Percentiles rank a stretch among this genome's conserved stretches.
These are phyloP conservation scores for Phylloscopus trochiloides DNA, from an alignment of 2,113 vertebrate genomes.

Conservation along the genomic window DNA sequence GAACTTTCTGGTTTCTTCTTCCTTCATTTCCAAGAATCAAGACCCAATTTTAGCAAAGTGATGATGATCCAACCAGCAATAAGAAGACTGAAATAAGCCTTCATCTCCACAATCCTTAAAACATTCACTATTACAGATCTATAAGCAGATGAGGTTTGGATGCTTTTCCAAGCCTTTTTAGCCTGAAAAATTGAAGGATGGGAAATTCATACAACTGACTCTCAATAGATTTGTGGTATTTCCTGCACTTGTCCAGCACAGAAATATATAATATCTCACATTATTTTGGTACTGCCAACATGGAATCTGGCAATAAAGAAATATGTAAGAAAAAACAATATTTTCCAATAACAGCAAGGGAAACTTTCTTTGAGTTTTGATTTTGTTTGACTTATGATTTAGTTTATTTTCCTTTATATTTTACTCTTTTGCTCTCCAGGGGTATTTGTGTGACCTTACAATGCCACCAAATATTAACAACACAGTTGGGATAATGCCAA, in stretches of 20 bases:
- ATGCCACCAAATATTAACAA: not conserved
- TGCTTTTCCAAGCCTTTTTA: not conserved
- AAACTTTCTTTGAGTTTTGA: not conserved
- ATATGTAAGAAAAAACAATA: not conserved
- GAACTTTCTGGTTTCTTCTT: constrained; percentile 46
- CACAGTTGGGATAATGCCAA: not conserved
- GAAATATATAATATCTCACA: not conserved
- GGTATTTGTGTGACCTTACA: not conserved
- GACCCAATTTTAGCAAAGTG: constrained; percentile 47
- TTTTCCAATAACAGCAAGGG: not conserved
- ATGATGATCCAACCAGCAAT: not conserved
- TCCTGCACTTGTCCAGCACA: constrained; percentile 12
- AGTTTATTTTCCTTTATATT: not conserved
- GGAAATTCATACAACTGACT: not conserved
- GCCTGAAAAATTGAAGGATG: not conserved
- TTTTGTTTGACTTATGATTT: not conserved
- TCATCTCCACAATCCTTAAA: not conserved
- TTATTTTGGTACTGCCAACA: not conserved
- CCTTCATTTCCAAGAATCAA: constrained; percentile 53
- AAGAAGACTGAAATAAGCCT: constrained; percentile 13
- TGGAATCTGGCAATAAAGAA: not conserved
- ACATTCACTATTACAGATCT: not conserved
- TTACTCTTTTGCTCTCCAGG: not conserved
- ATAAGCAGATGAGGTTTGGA: not conserved
- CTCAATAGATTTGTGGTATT: constrained; percentile 46